phyloP scores from a whole-genome alignment of 2,113 vertebrate genomes.

The Cercopithecus mona region DNA sequence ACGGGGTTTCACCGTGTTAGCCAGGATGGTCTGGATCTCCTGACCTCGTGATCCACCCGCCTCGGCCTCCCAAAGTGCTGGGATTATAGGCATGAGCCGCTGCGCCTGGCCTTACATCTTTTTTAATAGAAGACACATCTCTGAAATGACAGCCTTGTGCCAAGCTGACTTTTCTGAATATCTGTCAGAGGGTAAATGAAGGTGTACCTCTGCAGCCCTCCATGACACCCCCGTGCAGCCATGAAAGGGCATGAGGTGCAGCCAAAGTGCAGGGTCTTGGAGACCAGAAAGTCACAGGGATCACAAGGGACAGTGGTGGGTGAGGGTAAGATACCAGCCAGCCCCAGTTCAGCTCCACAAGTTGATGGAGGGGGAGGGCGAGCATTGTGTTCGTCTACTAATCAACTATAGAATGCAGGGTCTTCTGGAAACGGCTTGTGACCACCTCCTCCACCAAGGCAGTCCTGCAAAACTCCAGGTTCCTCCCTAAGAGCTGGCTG shows the following conservation, averaged over 20 bases:
- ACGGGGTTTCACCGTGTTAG: no score
- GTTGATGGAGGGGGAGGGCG: not conserved
- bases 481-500: not conserved
- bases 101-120: not conserved
- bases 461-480: not conserved
- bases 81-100: no score
- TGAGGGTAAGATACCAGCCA: not conserved
- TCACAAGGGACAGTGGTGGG: not conserved
- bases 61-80: no score
- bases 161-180: not conserved
- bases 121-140: not conserved
- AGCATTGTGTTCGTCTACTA: not conserved
- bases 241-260: not conserved
- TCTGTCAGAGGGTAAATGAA: not conserved
- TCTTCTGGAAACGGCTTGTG: no score
- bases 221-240: not conserved
- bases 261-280: not conserved
- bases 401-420: not conserved
- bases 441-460: not conserved
- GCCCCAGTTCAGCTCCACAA: not conserved
- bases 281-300: not conserved
- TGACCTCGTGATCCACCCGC: no score
- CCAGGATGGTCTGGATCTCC: no score
- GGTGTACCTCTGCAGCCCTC: not conserved
- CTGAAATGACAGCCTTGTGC: not conserved